These are phyloP conservation scores for Phrynocephalus guinanensis DNA, from an alignment of 2,797 vertebrate species.

Conservation along the genomic window DNA sequence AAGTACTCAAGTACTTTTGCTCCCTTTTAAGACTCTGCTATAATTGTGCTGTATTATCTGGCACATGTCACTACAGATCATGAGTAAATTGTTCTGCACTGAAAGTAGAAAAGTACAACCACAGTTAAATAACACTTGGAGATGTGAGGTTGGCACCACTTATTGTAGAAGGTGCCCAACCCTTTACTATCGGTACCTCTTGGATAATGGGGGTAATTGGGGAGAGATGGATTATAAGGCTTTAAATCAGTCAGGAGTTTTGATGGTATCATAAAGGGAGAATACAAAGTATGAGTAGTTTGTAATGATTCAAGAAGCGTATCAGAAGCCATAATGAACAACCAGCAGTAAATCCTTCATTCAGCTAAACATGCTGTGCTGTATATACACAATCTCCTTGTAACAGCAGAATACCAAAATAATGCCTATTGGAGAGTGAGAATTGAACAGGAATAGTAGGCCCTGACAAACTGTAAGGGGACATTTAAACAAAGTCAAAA, in stretches of 20 bases:
- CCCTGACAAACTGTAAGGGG: neutral
- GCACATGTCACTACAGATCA: slow-evolving; percentile 50
- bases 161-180: slow-evolving; percentile 49
- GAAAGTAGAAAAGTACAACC: slow-evolving; percentile 50
- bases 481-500: neutral
- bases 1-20: slow-evolving; percentile 34
- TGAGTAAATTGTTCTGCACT: slow-evolving; percentile 50
- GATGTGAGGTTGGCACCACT: slow-evolving; percentile 44
- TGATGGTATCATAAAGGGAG: slow-evolving; percentile 34
- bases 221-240: slow-evolving; percentile 40
- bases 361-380: slow-evolving; percentile 4
- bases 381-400: neutral
- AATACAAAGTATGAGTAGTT: neutral
- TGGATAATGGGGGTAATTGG: slow-evolving; percentile 54
- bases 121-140: slow-evolving; percentile 54
- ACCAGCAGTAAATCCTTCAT: slow-evolving; percentile 20
- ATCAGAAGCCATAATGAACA: slow-evolving; percentile 21
- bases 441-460: slow-evolving; percentile 1
- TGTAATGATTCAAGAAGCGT: slow-evolving; percentile 16
- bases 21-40: slow-evolving; percentile 24
- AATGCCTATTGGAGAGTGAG: neutral
- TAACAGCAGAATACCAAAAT: neutral
- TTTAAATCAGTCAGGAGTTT: slow-evolving; percentile 44
- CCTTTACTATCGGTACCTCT: slow-evolving; percentile 28
- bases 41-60: slow-evolving; percentile 43